These are phyloP conservation scores for Lottia gigantea DNA, from an alignment of 2,888 invertebrate genomes.

Conservation along the genomic window DNA sequence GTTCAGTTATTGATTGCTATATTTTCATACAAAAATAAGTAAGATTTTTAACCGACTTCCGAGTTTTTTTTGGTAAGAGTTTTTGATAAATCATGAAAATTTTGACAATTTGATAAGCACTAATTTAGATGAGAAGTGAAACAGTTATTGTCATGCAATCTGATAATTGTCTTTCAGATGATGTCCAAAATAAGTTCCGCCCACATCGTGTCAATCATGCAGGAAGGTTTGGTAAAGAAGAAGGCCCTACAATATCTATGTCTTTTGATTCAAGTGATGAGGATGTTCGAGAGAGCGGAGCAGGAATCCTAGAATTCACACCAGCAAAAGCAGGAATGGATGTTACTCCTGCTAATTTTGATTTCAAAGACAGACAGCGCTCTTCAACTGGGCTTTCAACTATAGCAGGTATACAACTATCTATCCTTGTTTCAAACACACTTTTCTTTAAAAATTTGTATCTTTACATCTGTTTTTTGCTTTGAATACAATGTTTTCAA, in stretches of 20 bases:
- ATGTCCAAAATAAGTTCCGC: slow-evolving; percentile 37
- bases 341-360: slow-evolving; percentile 84
- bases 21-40: no score
- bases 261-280: slow-evolving; percentile 63
- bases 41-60: no score
- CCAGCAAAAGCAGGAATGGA: slow-evolving; percentile 89
- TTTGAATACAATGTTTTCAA: no score
- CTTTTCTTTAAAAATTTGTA: no score
- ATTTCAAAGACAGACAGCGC: slow-evolving; percentile 43
- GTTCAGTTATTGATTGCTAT: no score
- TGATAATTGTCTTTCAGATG: slow-evolving; percentile 19
- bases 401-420: slow-evolving; percentile 45
- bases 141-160: no score
- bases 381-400: slow-evolving; percentile 44
- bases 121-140: no score
- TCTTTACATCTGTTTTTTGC: no score
- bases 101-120: no score
- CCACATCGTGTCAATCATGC: slow-evolving; percentile 35
- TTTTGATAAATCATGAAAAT: no score
- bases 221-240: slow-evolving; percentile 57
- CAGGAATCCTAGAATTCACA: slow-evolving; percentile 78
- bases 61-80: no score
- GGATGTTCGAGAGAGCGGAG: slow-evolving; percentile 66
- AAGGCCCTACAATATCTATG: slow-evolving; percentile 47
- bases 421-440: no score